phyloP scores from a whole-genome alignment of 2,113 vertebrate genomes.

The Camelus dromedarius region DNA sequence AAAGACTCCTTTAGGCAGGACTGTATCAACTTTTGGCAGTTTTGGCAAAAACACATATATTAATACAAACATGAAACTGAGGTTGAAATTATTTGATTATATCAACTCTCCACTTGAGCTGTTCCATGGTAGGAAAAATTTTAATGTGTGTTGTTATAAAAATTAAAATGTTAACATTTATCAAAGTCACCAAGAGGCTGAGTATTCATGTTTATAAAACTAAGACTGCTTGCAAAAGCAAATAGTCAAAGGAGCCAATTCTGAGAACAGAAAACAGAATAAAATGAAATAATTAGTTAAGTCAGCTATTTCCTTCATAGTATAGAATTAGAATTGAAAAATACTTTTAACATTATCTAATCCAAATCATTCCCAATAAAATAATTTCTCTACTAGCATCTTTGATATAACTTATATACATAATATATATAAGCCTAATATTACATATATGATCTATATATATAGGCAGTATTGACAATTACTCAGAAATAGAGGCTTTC shows the following conservation, averaged over 20 bases:
- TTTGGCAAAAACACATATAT: not conserved
- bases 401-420: not conserved
- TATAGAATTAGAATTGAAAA: not conserved
- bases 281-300: not conserved
- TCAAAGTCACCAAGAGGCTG: not conserved
- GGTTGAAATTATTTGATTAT: not conserved
- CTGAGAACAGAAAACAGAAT: not conserved
- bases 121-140: not conserved
- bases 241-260: conserved; percentile 8
- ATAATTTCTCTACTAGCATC: not conserved
- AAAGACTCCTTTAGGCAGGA: not conserved
- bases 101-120: not conserved
- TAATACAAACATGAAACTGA: not conserved
- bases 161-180: conserved; percentile 49
- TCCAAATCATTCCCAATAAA: not conserved
- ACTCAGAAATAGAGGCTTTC: not conserved
- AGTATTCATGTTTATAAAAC: conserved; percentile 42
- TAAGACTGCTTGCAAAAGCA: not conserved
- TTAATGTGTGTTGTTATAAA: conserved; percentile 4
- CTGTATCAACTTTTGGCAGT: not conserved
- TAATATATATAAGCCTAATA: too few relatives aligned
- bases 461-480: not conserved
- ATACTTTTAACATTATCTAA: not conserved
- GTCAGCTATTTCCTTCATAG: not conserved
- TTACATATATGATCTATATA: not conserved